Conservation (phyloP, 2,888 invertebrate genomes). For the Drosophila melanosoma region DNA sequence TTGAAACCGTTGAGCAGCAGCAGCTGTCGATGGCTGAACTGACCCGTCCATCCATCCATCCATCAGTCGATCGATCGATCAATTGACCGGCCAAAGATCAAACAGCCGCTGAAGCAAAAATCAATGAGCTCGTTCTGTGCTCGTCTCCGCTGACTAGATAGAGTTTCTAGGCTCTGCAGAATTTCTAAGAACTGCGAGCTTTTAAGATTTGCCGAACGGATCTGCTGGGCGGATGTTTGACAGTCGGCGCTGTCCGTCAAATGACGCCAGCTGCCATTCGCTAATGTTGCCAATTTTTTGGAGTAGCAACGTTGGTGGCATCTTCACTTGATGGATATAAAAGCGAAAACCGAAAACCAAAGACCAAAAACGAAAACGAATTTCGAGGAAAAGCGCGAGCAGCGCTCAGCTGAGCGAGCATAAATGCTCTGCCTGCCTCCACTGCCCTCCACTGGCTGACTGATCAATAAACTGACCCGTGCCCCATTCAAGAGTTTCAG, state of each 20-base stretch:
- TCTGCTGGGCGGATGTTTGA: conserved; percentile 64
- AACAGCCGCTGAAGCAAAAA: conserved; percentile 68
- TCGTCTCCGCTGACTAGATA: conserved; percentile 66
- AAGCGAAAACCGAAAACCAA: conserved; percentile 15
- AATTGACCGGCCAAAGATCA: conserved; percentile 69
- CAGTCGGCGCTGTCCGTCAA: conserved; percentile 23
- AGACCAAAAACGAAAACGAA: conserved; percentile 30
- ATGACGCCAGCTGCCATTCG: conserved; percentile 61
- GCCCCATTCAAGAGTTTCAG: conserved; percentile 24
- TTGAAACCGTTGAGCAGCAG: conserved; percentile 64
- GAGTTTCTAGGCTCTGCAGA: conserved; percentile 74
- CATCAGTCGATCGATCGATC: conserved; percentile 53
- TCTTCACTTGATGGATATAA: conserved; percentile 34
- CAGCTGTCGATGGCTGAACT: conserved; percentile 48
- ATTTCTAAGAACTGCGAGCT: conserved; percentile 75
- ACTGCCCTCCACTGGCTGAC: conserved; percentile 49
- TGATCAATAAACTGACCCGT: conserved; percentile 31
- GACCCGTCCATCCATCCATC: conserved; percentile 25
- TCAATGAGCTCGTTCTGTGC: conserved; percentile 69
- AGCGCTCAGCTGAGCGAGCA: conserved; percentile 23
- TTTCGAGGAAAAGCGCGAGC: conserved; percentile 68
- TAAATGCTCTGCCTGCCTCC: conserved; percentile 26
- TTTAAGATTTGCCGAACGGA: conserved; percentile 74
- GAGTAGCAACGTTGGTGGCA: conserved; percentile 67
- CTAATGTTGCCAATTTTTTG: conserved; percentile 21